These are phyloP conservation scores for Spatulosminthurus flaviceps DNA, from an alignment of 2,888 invertebrate genomes.

Conservation along the genomic window DNA sequence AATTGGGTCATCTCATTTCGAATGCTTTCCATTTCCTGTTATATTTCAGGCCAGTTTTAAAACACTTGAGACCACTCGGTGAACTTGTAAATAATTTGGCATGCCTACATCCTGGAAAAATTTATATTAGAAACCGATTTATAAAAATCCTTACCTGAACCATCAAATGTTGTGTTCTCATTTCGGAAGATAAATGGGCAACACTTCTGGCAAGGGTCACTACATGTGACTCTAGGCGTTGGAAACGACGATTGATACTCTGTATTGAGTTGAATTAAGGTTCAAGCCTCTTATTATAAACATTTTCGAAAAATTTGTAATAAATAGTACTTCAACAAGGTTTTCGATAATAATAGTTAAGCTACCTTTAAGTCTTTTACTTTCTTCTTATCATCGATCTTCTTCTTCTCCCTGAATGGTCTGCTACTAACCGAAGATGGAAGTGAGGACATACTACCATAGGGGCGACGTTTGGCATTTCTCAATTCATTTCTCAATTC, in stretches of 20 bases:
- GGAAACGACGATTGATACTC: slow-evolving; percentile 87
- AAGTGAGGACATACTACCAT: slow-evolving; percentile 84
- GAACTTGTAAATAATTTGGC: too few species aligned
- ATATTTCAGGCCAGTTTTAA: background rate
- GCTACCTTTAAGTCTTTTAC: slow-evolving; percentile 77
- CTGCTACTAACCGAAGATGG: slow-evolving; percentile 84
- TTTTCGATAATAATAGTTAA: slow-evolving; percentile 49
- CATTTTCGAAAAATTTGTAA: too few species aligned
- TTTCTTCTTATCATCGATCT: slow-evolving; percentile 79
- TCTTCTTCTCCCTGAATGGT: slow-evolving; percentile 75
- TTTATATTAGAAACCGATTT: too few species aligned
- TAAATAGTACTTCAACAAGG: too few species aligned
- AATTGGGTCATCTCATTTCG: slow-evolving; percentile 82
- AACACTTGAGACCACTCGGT: too few species aligned
- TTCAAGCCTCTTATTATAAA: too few species aligned
- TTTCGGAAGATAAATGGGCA: slow-evolving; percentile 89
- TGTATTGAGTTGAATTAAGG: too few species aligned
- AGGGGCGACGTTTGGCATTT: slow-evolving; percentile 71
- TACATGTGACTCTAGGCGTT: slow-evolving; percentile 88
- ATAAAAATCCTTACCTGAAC: slow-evolving; percentile 70
- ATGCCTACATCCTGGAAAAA: too few species aligned
- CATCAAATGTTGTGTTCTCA: slow-evolving; percentile 87
- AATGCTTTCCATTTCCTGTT: slow-evolving; percentile 85
- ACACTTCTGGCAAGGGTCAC: slow-evolving; percentile 89
- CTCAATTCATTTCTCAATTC: slow-evolving; percentile 71